Evolutionary conservation across 1,140 invertebrate species (phyloP), one percentile per base, ranked within the genome.

Genomic region (Apocrypta bakeri): DNA sequence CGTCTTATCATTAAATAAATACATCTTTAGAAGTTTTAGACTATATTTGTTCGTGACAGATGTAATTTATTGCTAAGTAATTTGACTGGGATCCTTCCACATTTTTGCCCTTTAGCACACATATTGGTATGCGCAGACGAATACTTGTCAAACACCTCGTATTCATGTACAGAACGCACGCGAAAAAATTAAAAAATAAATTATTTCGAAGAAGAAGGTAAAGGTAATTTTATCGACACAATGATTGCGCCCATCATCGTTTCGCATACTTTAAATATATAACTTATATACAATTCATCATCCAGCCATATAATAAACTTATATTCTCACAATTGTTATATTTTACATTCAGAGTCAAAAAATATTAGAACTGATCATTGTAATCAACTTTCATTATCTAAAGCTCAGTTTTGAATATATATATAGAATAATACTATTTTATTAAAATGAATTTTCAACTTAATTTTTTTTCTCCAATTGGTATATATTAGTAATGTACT

Each of bases 21-120:
- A 86, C 85, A 86, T 81, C 83, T 83, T 85, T 77, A 63, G 56
- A 48, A 78, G 72, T 64, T 83, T 77, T 69, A 83, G 86, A 85
- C 84, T 86, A 85, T 56, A 76, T 73, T 64, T 56, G 82, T 73
- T 64, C 40, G 82, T 80, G 85, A 84, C 83, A 84, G 69, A 61
- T 87, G 86, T 87, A 83, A 85, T 87, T 89, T 89, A 89, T 89
- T 90, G 87, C 88, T 89, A 89, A 83, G 84, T 90, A 89, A 89
- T 89, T 89, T 88, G 89, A 90, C 89, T 88, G 88, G 86, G 84
- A 87, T 87, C 85, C 79, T 79, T 74, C 84, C 83, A 56, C 37
- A 37, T 75, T 85, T 72, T 84, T 82, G 82, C 63, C 31, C 42
- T 80, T 83, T 31, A 74, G 74, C 77, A 66, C 75, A 48, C 12